Percentiles rank a stretch among this genome's conserved stretches.
These are phyloP conservation scores for Lasioglossum baleicum DNA, from an alignment of 1,140 invertebrate genomes.

Conservation along the genomic window DNA sequence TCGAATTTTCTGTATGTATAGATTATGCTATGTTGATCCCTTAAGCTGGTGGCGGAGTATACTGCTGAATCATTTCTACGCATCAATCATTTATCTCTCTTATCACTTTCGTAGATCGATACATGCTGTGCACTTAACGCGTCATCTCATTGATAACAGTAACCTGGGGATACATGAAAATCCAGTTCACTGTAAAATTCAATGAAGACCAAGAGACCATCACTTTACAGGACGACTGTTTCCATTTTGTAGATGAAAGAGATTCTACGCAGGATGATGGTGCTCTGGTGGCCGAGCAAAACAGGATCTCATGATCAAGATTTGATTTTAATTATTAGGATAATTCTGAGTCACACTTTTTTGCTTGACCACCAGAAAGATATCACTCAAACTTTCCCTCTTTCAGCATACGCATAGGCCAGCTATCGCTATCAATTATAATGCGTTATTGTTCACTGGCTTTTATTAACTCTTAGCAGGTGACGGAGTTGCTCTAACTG, in stretches of 20 bases:
- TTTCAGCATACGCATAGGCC: conserved; percentile 62
- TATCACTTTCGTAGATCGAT: conserved; percentile 9
- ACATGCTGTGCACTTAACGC: conserved; percentile 6
- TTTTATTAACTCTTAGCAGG: conserved; percentile 63
- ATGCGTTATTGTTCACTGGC: conserved; percentile 22
- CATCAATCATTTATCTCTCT: conserved; percentile 12
- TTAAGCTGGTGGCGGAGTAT: conserved; percentile 52
- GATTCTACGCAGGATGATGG: background rate
- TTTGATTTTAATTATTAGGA: no score
- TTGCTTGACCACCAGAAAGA: background rate
- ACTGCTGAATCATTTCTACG: conserved; percentile 19
- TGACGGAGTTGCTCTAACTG: conserved; percentile 51
- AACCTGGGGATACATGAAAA: no score
- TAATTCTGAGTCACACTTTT: no score
- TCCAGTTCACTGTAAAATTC: no score
- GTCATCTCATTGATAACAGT: background rate
- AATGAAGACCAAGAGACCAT: no score
- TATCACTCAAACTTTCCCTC: conserved; percentile 40
- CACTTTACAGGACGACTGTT: background rate
- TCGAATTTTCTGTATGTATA: conserved; percentile 27
- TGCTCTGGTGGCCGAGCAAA: no score
- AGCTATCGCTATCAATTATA: conserved; percentile 36
- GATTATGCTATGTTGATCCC: conserved; percentile 29
- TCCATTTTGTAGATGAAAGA: background rate
- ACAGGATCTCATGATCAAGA: no score